Evolutionary conservation across 2,888 invertebrate species (phyloP).

Genomic region (Hybos culiciformis): DNA sequence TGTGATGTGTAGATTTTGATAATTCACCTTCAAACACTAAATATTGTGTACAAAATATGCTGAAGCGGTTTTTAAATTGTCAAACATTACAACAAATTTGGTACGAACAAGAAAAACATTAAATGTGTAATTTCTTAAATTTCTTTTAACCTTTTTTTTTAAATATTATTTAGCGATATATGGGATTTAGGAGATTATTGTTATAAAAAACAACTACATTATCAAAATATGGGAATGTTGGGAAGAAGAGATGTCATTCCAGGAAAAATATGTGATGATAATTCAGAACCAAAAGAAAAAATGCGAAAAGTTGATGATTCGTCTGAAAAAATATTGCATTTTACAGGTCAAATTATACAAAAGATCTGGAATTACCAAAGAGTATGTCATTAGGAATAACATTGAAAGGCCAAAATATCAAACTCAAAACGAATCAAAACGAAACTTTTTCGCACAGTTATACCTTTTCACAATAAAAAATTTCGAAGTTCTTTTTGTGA

Average conservation of each 20-base stretch:
- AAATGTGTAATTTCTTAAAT: not conserved
- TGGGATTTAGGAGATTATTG: slow-evolving; percentile 74
- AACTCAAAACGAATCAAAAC: slow-evolving; percentile 59
- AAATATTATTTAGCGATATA: slow-evolving; percentile 32
- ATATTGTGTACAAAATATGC: slow-evolving; percentile 89
- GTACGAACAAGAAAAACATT: slow-evolving; percentile 37
- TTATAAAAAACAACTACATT: slow-evolving; percentile 49
- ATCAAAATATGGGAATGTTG: slow-evolving; percentile 52
- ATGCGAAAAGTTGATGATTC: too few species aligned
- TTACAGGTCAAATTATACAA: slow-evolving; percentile 47
- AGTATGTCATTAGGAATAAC: slow-evolving; percentile 49
- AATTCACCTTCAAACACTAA: slow-evolving; percentile 86
- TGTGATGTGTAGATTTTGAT: slow-evolving; percentile 79
- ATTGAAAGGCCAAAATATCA: slow-evolving; percentile 51
- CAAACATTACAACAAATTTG: slow-evolving; percentile 83
- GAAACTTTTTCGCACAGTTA: slow-evolving; percentile 69
- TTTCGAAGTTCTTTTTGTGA: slow-evolving; percentile 83
- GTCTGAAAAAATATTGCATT: slow-evolving; percentile 43
- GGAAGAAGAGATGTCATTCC: slow-evolving; percentile 59
- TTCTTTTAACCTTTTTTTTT: not conserved
- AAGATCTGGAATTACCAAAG: slow-evolving; percentile 69
- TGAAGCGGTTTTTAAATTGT: slow-evolving; percentile 68
- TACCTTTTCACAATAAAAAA: slow-evolving; percentile 57
- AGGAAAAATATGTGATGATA: slow-evolving; percentile 35
- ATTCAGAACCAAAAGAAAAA: slow-evolving; percentile 39